Conservation (phyloP, 2,888 invertebrate species). For the Mystacides longicornis region DNA sequence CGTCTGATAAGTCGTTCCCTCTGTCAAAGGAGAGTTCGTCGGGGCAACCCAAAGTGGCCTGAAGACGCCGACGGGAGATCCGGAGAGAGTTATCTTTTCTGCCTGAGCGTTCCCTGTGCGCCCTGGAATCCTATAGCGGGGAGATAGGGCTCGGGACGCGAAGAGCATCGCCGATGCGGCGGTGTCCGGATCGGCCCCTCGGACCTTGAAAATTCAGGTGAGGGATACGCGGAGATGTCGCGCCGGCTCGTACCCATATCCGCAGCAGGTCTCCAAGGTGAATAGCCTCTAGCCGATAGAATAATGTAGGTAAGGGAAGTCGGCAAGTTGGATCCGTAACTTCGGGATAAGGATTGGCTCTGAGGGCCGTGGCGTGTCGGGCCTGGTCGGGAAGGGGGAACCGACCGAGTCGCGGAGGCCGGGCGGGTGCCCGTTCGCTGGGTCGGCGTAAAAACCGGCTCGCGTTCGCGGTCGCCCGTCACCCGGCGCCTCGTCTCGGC, state of each 20-base stretch:
- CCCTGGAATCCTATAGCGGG: conserved; percentile 47
- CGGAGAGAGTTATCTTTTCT: conserved; percentile 47
- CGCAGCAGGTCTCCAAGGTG: conserved; percentile 71
- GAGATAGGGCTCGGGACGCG: conserved; percentile 44
- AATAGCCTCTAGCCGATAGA: conserved; percentile 61
- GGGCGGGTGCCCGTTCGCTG: conserved; percentile 32
- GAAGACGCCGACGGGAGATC: conserved; percentile 50
- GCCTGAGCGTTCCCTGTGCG: conserved; percentile 39
- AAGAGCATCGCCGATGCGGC: conserved; percentile 42
- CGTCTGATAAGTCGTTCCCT: conserved; percentile 40
- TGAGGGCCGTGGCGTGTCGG: conserved; percentile 57
- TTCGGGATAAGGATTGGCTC: conserved; percentile 68
- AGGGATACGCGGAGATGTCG: conserved; percentile 30
- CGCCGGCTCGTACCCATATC: conserved; percentile 56
- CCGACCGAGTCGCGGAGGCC: conserved; percentile 25
- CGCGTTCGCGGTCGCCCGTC: too few relatives aligned
- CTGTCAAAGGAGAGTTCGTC: conserved; percentile 40
- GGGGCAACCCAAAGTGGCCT: conserved; percentile 46
- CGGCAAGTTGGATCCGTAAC: conserved; percentile 60
- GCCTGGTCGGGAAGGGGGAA: conserved; percentile 41
- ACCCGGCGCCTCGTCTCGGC: conserved; percentile 34
- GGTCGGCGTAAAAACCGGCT: too few relatives aligned
- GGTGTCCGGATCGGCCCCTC: conserved; percentile 41
- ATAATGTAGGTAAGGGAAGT: conserved; percentile 63
- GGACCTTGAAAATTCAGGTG: conserved; percentile 36